Evolutionary conservation across 1,140 invertebrate species (phyloP), one percentile per base, ranked within the genome.

Genomic region (Solenopsis invicta): DNA sequence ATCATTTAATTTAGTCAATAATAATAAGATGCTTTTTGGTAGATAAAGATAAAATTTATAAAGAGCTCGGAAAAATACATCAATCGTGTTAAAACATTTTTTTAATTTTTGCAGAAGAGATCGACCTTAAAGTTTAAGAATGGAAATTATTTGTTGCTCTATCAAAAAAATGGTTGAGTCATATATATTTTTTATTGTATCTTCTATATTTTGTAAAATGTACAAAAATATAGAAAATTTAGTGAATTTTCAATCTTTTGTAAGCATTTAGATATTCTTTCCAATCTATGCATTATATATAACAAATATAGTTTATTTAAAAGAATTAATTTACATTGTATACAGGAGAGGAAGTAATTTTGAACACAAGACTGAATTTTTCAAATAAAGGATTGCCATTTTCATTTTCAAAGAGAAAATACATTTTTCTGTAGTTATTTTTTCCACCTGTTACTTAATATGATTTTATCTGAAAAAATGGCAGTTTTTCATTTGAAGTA

Each of bases 231-330:
- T n/a, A n/a, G n/a, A n/a, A n/a, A 56, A 56, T 12, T 29, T 9
- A 75, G 21, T 21, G 29, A 56, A 41, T 24, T 59, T 41, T 75
- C 0, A 45, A 37, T 72, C 12, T 21, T 59, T 69, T 62, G n/a
- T 74, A 88, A 71, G 45, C 45, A 34, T 80, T 75, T 54, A 69
- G 29, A 12, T n/a, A 84, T 34, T 52, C 37, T 24, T 84, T 52
- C 16, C 8, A 48, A 71, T 64, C n/a, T 41, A n/a, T 75, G 37
- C 64, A 87, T 48, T 13, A 6, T 87, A 6, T 87, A 67, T 69
- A 59, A 82, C n/a, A 69, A 61, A 56, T 82, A 10, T 24, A 24
- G 9, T 13, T 59, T 75, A 56, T 13, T 56, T 21, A 18, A 9
- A 16, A 41, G 1, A 16, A 8, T 61, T 24, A 37, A 75, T 59